Evolutionary conservation across 2,888 invertebrate genomes (phyloP).

Genomic region (Mythimna loreyi): DNA sequence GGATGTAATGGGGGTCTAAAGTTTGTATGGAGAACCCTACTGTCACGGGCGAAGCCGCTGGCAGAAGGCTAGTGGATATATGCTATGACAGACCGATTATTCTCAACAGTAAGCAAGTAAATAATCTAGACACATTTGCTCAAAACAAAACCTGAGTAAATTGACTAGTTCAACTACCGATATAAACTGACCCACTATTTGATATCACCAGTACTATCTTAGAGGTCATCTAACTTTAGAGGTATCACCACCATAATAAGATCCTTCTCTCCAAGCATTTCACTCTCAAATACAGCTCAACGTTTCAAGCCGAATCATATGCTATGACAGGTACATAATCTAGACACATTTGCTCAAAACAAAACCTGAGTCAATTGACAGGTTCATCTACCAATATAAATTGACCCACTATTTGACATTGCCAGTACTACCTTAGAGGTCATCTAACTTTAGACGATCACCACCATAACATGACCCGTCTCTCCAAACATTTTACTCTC

Average conservation of each 20-base stretch:
- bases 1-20: too few species aligned
- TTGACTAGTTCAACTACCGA: background rate
- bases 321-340: background rate
- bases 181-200: background rate
- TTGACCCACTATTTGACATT: slow-evolving; percentile 1
- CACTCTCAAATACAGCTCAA: slow-evolving; percentile 20
- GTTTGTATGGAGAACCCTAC: too few species aligned
- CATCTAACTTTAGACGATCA: background rate
- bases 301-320: background rate
- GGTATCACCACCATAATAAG: background rate
- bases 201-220: background rate
- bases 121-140: background rate
- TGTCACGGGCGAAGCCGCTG: too few species aligned
- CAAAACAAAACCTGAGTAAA: background rate
- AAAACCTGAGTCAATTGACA: background rate
- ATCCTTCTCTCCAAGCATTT: background rate
- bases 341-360: background rate
- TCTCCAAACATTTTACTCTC: background rate
- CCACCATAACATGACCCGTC: slow-evolving; percentile 4
- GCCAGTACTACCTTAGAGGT: slow-evolving; percentile 1
- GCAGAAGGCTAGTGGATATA: too few species aligned
- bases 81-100: too few species aligned
- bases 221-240: slow-evolving; percentile 20
- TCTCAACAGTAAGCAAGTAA: too few species aligned
- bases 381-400: background rate